phyloP scores from a whole-genome alignment of 2,888 invertebrate genomes.

The Iphiclides podalirius region DNA sequence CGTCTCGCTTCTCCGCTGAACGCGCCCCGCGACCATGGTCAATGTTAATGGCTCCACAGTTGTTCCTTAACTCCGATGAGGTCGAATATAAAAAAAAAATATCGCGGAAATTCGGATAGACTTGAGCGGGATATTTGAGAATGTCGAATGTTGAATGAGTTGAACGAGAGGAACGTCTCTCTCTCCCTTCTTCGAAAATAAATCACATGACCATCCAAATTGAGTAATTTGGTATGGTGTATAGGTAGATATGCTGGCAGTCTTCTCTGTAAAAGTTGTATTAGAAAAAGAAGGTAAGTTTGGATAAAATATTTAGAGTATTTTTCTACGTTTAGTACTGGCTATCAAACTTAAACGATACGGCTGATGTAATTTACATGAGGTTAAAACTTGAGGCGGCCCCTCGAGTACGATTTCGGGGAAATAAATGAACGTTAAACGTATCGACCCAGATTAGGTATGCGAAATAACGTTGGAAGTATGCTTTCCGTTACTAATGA shows the following conservation, averaged over 20 bases:
- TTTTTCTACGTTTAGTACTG: too few relatives aligned
- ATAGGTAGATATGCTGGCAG: too few relatives aligned
- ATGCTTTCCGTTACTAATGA: conserved; percentile 4
- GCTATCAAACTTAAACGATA: not conserved
- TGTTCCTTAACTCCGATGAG: conserved; percentile 36
- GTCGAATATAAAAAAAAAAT: not conserved
- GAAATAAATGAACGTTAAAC: conserved; percentile 11
- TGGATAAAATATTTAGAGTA: too few relatives aligned
- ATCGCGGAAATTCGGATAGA: not conserved
- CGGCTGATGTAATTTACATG: conserved; percentile 2
- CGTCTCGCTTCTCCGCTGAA: conserved; percentile 35
- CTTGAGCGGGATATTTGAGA: too few relatives aligned
- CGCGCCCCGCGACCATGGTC: conserved; percentile 53
- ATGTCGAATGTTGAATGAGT: too few relatives aligned
- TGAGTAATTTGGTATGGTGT: too few relatives aligned
- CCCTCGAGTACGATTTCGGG: conserved; percentile 10
- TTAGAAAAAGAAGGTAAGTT: too few relatives aligned
- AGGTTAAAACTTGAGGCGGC: conserved; percentile 16
- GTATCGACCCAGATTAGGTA: conserved; percentile 13
- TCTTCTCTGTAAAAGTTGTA: too few relatives aligned
- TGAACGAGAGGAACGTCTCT: too few relatives aligned
- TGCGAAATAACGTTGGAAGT: conserved; percentile 7
- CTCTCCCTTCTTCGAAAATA: too few relatives aligned
- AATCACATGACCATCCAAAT: too few relatives aligned
- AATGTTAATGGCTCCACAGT: conserved; percentile 50